phyloP scores from a whole-genome alignment of 1,140 invertebrate species.

The Mactra quadrangularis region DNA sequence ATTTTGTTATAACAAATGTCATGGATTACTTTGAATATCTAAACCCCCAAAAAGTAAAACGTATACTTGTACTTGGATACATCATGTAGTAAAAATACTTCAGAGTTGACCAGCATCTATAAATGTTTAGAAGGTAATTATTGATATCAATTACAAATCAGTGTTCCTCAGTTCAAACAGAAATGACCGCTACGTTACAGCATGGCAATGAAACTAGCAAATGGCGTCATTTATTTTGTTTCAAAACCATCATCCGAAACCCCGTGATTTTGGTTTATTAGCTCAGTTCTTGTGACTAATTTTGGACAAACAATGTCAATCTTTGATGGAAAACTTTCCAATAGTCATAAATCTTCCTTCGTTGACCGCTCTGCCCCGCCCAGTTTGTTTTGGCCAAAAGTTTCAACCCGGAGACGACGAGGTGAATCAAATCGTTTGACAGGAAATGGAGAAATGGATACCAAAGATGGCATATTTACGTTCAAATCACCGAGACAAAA shows the following conservation, averaged over 20 bases:
- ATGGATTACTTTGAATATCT: no score
- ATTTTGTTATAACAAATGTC: no score
- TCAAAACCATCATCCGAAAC: constrained; percentile 44
- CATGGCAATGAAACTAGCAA: no score
- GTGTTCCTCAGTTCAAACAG: no score
- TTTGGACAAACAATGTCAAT: constrained; percentile 47
- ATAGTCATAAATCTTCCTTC: constrained; percentile 51
- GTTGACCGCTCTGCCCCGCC: constrained; percentile 46
- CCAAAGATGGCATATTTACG: constrained; percentile 51
- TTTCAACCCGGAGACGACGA: background rate
- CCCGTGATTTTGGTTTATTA: constrained; percentile 48
- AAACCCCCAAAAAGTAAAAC: no score
- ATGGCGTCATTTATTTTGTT: constrained; percentile 51
- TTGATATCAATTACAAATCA: no score
- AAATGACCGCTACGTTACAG: no score
- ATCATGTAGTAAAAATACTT: no score
- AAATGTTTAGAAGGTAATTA: no score
- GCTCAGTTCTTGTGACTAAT: constrained; percentile 56
- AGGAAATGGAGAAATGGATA: constrained; percentile 41
- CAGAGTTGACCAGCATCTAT: no score
- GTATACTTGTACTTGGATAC: no score
- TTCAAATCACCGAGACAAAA: background rate
- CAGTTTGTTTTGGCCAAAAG: constrained; percentile 7
- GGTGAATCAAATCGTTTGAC: constrained; percentile 23
- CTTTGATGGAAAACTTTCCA: constrained; percentile 63